phyloP scores from a whole-genome alignment of 2,113 vertebrate species.

The Pithys albifrons region DNA sequence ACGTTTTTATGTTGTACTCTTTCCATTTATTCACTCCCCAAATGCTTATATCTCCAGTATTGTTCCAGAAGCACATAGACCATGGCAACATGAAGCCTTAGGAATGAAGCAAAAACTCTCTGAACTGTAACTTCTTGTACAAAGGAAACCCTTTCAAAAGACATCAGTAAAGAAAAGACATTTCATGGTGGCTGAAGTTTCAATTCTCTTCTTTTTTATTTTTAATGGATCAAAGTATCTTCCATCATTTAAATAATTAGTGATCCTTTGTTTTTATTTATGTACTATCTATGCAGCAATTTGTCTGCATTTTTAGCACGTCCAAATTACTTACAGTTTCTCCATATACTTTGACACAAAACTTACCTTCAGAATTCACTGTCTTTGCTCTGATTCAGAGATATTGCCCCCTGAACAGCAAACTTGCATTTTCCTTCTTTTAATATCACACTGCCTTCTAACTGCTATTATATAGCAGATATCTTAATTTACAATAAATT shows the following conservation, averaged over 20 bases:
- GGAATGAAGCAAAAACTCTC: background rate
- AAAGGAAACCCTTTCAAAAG: background rate
- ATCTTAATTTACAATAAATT: background rate
- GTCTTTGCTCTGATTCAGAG: background rate
- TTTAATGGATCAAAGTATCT: background rate
- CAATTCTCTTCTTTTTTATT: background rate
- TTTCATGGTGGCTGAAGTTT: background rate
- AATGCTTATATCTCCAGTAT: background rate
- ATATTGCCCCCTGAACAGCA: background rate
- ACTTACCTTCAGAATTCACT: background rate
- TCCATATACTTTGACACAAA: background rate
- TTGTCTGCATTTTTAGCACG: background rate
- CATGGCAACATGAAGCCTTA: background rate
- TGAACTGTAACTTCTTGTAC: background rate
- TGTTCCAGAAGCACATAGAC: background rate
- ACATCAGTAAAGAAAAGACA: background rate
- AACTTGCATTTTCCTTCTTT: background rate
- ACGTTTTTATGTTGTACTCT: background rate
- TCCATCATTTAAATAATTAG: background rate
- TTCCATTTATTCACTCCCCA: background rate
- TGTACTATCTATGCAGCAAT: background rate
- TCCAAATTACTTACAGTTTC: background rate
- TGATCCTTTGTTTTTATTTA: background rate
- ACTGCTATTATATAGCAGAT: background rate
- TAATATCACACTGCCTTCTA: background rate